phyloP scores from a whole-genome alignment of 1,140 invertebrate genomes.

The Cydia splendana region DNA sequence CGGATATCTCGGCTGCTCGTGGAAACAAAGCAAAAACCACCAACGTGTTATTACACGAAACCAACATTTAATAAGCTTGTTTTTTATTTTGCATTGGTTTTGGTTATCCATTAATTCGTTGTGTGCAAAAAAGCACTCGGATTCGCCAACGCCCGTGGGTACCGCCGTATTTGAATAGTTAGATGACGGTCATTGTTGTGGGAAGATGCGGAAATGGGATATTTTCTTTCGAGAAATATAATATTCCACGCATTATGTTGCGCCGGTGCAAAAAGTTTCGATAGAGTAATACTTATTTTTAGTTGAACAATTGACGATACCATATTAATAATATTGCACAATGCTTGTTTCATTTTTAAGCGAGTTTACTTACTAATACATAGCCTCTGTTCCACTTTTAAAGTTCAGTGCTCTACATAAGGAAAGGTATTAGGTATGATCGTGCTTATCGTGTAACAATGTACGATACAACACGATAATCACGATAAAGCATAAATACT shows the following conservation, averaged over 20 bases:
- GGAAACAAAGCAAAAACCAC: constrained; percentile 77
- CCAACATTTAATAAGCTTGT: constrained; percentile 78
- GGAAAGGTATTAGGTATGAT: no score
- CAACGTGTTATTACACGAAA: constrained; percentile 78
- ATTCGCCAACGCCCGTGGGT: constrained; percentile 59
- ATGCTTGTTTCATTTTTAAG: constrained; percentile 2
- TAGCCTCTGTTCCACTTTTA: neutral
- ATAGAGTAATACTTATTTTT: constrained; percentile 42
- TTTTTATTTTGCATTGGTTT: constrained; percentile 75
- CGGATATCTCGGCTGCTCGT: constrained; percentile 71
- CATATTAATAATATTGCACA: constrained; percentile 7
- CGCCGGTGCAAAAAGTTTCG: constrained; percentile 66
- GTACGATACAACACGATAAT: no score
- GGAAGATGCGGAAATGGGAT: constrained; percentile 79
- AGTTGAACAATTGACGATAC: constrained; percentile 53
- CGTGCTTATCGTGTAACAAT: no score
- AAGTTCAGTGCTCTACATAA: no score
- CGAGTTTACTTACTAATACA: neutral
- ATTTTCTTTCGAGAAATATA: constrained; percentile 80
- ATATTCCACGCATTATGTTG: constrained; percentile 75
- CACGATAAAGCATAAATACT: no score
- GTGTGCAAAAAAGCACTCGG: constrained; percentile 65
- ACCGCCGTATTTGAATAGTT: constrained; percentile 74
- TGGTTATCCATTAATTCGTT: constrained; percentile 78
- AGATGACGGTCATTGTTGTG: constrained; percentile 71